Evolutionary conservation across 2,797 vertebrate species (phyloP).

Genomic region (Dermochelys coriacea): DNA sequence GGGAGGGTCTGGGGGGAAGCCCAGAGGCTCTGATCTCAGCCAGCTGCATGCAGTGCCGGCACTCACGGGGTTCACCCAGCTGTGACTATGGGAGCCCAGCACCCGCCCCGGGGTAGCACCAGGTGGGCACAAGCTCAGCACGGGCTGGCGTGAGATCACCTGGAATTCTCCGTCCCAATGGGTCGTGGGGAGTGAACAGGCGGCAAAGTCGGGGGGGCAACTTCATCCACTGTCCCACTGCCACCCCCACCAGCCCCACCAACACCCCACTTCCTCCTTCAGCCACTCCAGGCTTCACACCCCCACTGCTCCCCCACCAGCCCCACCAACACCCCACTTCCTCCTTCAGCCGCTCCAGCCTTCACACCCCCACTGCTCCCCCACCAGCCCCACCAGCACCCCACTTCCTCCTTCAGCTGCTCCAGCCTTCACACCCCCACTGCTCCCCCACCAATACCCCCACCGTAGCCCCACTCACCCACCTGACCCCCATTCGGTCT

Average conservation of each 20-base stretch:
- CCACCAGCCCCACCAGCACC: constrained; percentile 52
- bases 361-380: no score
- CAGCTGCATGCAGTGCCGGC: no score
- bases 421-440: no score
- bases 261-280: constrained; percentile 29
- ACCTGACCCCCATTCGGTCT: not conserved
- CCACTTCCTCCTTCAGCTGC: constrained; percentile 70
- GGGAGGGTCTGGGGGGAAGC: not conserved
- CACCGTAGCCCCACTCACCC: not conserved
- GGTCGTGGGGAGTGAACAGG: not conserved
- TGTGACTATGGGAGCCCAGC: not conserved
- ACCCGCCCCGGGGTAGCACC: constrained; percentile 7
- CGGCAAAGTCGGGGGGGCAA: not conserved
- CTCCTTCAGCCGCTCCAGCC: constrained; percentile 34
- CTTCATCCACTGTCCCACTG: not conserved
- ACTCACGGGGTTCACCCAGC: no score
- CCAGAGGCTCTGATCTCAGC: no score
- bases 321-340: constrained; percentile 73
- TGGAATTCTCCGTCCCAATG: not conserved
- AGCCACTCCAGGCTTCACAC: not conserved
- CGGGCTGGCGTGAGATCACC: not conserved
- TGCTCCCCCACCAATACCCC: no score
- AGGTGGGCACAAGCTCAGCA: constrained; percentile 54
- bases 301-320: no score
- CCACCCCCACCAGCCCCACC: not conserved